Conservation (phyloP, 30 jellyfish, hydroid and myxozoan species). For the Haliclystus octoradiatus region DNA sequence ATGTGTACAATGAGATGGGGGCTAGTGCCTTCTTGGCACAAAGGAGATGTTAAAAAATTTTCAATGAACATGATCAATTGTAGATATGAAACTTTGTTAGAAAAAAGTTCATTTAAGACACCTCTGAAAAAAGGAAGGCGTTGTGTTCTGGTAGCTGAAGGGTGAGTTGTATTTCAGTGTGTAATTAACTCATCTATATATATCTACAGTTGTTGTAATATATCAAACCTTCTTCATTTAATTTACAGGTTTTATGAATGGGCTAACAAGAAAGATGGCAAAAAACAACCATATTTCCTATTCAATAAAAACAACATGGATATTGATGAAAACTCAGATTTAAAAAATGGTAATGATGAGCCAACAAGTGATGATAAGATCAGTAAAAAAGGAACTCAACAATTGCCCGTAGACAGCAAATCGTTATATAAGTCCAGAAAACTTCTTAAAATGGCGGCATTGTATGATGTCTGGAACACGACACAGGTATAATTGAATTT, state of each 20-base stretch:
- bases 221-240: not conserved
- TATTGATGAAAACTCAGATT: too few species aligned
- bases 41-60: constrained; percentile 48
- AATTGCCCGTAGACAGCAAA: not conserved
- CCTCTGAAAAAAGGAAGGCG: constrained; percentile 77
- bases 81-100: constrained; percentile 56
- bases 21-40: constrained; percentile 86
- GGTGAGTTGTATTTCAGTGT: constrained; percentile 19
- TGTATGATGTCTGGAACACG: constrained; percentile 46
- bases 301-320: too few species aligned
- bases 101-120: constrained; percentile 53
- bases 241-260: constrained; percentile 62
- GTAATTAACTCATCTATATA: not conserved
- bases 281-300: constrained; percentile 79
- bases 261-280: constrained; percentile 26
- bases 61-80: constrained; percentile 71
- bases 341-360: too few species aligned
- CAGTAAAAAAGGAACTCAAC: not conserved
- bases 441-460: constrained; percentile 74
- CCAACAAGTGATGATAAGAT: not conserved
- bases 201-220: not conserved
- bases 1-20: constrained; percentile 92
- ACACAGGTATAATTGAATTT: too few species aligned
- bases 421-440: constrained; percentile 7
- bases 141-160: constrained; percentile 88